A percentile compares a stretch with the other conserved stretches of the same genome.
These are phyloP conservation scores for Listronotus bonariensis DNA, from an alignment of 1,140 invertebrate genomes.

Conservation along the genomic window DNA sequence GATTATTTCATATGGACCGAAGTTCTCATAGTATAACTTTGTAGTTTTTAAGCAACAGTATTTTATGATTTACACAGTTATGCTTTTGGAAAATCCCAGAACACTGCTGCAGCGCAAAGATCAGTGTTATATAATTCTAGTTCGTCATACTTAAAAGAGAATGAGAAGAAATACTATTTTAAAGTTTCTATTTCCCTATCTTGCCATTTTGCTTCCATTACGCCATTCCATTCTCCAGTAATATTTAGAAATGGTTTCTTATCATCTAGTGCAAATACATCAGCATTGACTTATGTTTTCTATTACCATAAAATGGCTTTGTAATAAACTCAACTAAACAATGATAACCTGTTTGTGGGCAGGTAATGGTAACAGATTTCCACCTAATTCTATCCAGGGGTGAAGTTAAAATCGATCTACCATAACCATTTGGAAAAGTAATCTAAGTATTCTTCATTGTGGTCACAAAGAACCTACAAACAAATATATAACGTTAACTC, in stretches of 20 bases:
- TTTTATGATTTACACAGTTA: too few species aligned
- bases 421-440: constrained; percentile 96
- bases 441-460: constrained; percentile 91
- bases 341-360: constrained; percentile 86
- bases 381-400: constrained; percentile 97
- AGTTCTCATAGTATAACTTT: too few species aligned
- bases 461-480: too few species aligned
- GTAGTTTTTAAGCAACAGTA: too few species aligned
- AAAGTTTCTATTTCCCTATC: constrained; percentile 83
- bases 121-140: too few species aligned
- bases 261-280: constrained; percentile 76
- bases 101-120: too few species aligned
- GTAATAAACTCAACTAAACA: constrained; percentile 92
- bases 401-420: constrained; percentile 91
- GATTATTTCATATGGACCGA: too few species aligned
- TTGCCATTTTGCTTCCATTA: constrained; percentile 85
- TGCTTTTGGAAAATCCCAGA: too few species aligned
- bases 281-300: constrained; percentile 87
- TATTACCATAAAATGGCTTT: constrained; percentile 97
- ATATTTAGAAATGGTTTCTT: constrained; percentile 90
- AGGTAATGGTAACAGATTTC: constrained; percentile 85
- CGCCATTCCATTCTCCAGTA: too few species aligned
- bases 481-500: too few species aligned
- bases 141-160: too few species aligned
- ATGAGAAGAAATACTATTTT: too few species aligned